These are phyloP conservation scores for Acrobasis suavella DNA, from an alignment of 2,888 invertebrate species.

Conservation along the genomic window DNA sequence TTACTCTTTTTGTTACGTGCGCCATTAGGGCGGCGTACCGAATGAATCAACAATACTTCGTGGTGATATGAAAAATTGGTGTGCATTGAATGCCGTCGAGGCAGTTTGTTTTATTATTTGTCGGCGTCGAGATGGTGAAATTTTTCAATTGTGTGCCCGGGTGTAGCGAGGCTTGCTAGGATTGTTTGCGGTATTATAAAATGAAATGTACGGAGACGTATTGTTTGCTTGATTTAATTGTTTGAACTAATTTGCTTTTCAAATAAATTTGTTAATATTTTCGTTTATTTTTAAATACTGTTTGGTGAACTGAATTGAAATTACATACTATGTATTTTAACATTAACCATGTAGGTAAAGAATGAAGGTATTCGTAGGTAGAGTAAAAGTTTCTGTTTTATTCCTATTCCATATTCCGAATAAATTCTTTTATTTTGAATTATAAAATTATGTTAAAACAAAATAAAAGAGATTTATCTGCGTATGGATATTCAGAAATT, in stretches of 20 bases:
- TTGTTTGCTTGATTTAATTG: neutral
- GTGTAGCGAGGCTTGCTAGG: neutral
- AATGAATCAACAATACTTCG: conserved; percentile 33
- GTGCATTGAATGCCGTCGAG: conserved; percentile 22
- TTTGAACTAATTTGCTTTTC: neutral
- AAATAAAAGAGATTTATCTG: too few species aligned
- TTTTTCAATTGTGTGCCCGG: conserved; percentile 9
- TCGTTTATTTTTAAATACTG: neutral
- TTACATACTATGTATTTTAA: too few species aligned
- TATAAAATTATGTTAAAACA: too few species aligned
- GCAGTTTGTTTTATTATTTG: conserved; percentile 7
- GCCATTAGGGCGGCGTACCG: conserved; percentile 34
- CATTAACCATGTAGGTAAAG: too few species aligned
- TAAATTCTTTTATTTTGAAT: too few species aligned
- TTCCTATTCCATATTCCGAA: too few species aligned
- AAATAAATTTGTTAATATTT: neutral
- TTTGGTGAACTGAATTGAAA: too few species aligned
- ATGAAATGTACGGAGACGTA: neutral
- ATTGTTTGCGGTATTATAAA: conserved; percentile 1
- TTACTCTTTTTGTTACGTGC: conserved; percentile 39
- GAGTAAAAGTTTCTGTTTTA: too few species aligned
- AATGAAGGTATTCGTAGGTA: too few species aligned
- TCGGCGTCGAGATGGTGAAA: conserved; percentile 6
- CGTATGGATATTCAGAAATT: too few species aligned
- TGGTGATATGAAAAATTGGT: conserved; percentile 34